Evolutionary conservation across 2,888 invertebrate species (phyloP).

Genomic region (Dimorphilus gyrociliatus): DNA sequence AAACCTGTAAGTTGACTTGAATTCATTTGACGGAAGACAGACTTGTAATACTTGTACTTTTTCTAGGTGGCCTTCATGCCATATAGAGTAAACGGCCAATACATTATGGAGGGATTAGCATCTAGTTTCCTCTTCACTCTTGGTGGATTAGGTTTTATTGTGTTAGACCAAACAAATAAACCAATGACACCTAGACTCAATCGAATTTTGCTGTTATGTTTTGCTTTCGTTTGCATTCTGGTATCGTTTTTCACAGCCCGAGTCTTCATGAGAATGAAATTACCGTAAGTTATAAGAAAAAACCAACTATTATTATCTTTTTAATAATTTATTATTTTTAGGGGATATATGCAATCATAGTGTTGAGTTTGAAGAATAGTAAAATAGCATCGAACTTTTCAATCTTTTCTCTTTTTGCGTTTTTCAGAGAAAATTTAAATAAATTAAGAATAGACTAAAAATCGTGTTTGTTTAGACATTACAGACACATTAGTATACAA

Average conservation of each 20-base stretch:
- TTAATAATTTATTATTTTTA: no score
- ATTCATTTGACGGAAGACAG: no score
- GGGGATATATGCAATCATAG: no score
- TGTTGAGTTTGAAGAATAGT: no score
- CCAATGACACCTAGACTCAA: constrained; percentile 69
- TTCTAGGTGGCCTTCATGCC: constrained; percentile 85
- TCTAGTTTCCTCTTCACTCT: constrained; percentile 90
- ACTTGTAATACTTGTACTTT: constrained; percentile 15
- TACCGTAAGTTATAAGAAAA: constrained; percentile 58
- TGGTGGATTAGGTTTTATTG: constrained; percentile 87
- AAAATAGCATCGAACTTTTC: no score
- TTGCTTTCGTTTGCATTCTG: constrained; percentile 76
- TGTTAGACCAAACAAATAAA: constrained; percentile 82
- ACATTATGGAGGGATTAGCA: constrained; percentile 96
- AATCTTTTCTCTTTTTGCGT: no score
- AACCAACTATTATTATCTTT: no score
- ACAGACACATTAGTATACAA: no score
- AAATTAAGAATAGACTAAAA: no score
- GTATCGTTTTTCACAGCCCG: constrained; percentile 89
- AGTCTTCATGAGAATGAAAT: constrained; percentile 96
- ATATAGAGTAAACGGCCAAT: constrained; percentile 92
- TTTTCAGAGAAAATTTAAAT: no score
- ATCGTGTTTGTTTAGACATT: no score
- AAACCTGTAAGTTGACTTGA: constrained; percentile 56
- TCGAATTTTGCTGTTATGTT: constrained; percentile 66